phyloP scores from a whole-genome alignment of 2,113 vertebrate species.

The Cettia cetti region DNA sequence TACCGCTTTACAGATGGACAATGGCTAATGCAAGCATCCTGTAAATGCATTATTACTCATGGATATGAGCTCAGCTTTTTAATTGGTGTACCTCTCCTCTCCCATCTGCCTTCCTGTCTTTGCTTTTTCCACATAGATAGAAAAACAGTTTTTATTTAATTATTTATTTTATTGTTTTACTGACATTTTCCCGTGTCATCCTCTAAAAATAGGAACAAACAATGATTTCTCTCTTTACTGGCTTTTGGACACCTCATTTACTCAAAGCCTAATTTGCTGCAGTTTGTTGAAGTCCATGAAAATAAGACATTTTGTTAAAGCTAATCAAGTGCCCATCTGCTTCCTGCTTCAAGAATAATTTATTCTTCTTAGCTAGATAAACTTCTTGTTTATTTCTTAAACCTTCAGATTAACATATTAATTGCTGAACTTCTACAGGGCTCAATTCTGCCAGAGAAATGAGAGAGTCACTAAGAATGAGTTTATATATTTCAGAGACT shows the following conservation, averaged over 20 bases:
- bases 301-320: neutral
- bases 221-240: neutral
- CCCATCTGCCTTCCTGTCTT: neutral
- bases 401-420: neutral
- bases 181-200: neutral
- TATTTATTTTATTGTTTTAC: neutral
- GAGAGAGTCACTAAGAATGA: neutral
- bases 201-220: neutral
- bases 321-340: constrained; percentile 24
- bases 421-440: neutral
- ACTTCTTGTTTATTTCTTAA: neutral
- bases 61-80: neutral
- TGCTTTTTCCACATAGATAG: neutral
- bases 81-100: neutral
- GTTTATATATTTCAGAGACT: neutral
- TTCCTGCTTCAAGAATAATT: constrained; percentile 12
- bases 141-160: neutral
- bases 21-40: accelerated
- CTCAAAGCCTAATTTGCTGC: neutral
- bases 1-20: neutral
- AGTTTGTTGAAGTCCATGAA: neutral
- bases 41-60: neutral
- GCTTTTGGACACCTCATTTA: neutral
- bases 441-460: neutral
- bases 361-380: neutral